Conservation (phyloP, 2,888 invertebrate species). For the Dasypogon diadema region DNA sequence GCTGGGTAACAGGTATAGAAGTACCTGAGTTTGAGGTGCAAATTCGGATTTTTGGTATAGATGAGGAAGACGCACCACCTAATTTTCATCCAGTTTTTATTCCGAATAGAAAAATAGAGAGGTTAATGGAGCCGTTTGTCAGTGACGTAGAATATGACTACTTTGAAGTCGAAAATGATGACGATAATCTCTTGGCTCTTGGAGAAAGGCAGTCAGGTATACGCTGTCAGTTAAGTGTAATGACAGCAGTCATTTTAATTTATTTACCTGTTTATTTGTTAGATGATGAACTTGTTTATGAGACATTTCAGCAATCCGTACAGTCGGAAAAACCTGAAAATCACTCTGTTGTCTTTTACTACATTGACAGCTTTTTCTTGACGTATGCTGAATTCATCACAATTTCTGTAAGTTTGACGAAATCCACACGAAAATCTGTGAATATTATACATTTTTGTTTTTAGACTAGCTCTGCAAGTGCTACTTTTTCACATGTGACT, state of each 20-base stretch:
- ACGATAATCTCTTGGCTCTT: slow-evolving; percentile 50
- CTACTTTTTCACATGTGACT: slow-evolving; percentile 63
- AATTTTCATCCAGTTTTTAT: slow-evolving; percentile 60
- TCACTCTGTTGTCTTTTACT: slow-evolving; percentile 63
- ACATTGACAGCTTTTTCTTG: slow-evolving; percentile 62
- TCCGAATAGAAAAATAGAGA: slow-evolving; percentile 54
- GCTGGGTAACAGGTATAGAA: slow-evolving; percentile 59
- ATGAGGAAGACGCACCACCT: slow-evolving; percentile 59
- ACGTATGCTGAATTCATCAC: slow-evolving; percentile 63
- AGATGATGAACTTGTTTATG: slow-evolving; percentile 50
- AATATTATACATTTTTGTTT: slow-evolving; percentile 13
- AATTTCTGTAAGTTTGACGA: slow-evolving; percentile 61
- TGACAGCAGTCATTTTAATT: background rate
- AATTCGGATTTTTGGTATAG: slow-evolving; percentile 63
- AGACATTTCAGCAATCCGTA: slow-evolving; percentile 61
- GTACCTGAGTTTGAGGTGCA: slow-evolving; percentile 60
- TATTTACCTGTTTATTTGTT: background rate
- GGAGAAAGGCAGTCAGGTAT: slow-evolving; percentile 55
- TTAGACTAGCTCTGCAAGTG: slow-evolving; percentile 59
- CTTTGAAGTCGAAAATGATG: slow-evolving; percentile 53
- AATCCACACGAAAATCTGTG: background rate
- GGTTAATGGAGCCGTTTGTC: slow-evolving; percentile 31
- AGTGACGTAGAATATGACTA: slow-evolving; percentile 54
- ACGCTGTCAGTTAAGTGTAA: background rate
- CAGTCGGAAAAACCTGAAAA: slow-evolving; percentile 56